These are phyloP conservation scores for Genyomyrus donnyi DNA, from an alignment of 2,113 vertebrate genomes.

Conservation along the genomic window DNA sequence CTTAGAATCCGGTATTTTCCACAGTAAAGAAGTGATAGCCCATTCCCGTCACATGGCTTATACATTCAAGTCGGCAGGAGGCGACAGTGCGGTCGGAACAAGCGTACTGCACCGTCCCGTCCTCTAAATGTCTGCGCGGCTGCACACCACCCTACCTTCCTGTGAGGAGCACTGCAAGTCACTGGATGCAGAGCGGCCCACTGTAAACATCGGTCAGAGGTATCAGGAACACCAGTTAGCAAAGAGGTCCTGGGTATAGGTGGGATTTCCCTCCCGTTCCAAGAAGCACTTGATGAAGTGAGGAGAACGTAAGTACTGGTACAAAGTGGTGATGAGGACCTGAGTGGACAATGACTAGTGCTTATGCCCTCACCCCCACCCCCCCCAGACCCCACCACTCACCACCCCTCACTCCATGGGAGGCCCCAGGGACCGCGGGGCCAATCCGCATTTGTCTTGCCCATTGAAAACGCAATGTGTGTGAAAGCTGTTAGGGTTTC, in stretches of 20 bases:
- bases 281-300: not conserved
- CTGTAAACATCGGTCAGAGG: not conserved
- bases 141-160: not conserved
- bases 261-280: not conserved
- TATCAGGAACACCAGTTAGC: not conserved
- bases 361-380: not conserved
- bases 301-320: not conserved
- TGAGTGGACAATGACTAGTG: not conserved
- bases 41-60: not conserved
- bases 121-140: not conserved
- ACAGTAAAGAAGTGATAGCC: not conserved
- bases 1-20: not conserved
- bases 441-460: not conserved
- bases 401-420: not conserved
- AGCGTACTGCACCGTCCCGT: not conserved
- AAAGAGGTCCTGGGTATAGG: not conserved
- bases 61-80: slow-evolving; percentile 19
- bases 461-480: not conserved
- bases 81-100: not conserved
- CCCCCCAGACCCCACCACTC: not conserved
- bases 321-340: not conserved
- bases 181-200: not conserved
- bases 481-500: not conserved
- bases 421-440: not conserved
- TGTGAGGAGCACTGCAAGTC: not conserved